Evolutionary conservation across 1,140 invertebrate species (phyloP).

Genomic region (Helicoverpa zea): DNA sequence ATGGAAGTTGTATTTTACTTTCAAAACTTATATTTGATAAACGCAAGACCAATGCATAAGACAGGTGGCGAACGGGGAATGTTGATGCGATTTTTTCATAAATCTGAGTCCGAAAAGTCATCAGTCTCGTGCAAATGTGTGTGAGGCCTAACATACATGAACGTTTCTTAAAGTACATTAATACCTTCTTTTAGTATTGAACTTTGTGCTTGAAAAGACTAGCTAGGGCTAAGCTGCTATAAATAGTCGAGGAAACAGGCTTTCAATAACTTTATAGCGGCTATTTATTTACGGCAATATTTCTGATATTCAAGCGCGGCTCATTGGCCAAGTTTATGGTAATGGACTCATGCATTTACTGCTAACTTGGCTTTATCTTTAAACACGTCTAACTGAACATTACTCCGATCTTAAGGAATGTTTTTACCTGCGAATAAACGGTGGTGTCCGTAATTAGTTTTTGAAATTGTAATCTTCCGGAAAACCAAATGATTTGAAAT

Average conservation of each 20-base stretch:
- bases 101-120: neutral
- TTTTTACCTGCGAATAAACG: neutral
- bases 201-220: neutral
- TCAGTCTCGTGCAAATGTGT: neutral
- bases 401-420: no score
- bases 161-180: neutral
- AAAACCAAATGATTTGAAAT: neutral
- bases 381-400: neutral
- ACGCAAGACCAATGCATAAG: no score
- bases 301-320: neutral
- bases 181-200: neutral
- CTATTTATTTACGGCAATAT: constrained; percentile 16
- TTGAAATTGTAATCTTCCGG: neutral
- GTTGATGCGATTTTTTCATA: no score
- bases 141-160: neutral
- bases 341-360: neutral
- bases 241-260: constrained; percentile 25
- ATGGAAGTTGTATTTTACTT: no score
- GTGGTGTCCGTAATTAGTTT: neutral
- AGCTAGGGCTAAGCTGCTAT: neutral
- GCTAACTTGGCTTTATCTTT: constrained; percentile 16
- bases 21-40: no score
- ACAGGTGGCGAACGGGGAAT: no score
- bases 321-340: constrained; percentile 19
- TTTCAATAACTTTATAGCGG: constrained; percentile 26